Conservation (phyloP, 2,113 vertebrate species). For the Pollimyrus isidori region DNA sequence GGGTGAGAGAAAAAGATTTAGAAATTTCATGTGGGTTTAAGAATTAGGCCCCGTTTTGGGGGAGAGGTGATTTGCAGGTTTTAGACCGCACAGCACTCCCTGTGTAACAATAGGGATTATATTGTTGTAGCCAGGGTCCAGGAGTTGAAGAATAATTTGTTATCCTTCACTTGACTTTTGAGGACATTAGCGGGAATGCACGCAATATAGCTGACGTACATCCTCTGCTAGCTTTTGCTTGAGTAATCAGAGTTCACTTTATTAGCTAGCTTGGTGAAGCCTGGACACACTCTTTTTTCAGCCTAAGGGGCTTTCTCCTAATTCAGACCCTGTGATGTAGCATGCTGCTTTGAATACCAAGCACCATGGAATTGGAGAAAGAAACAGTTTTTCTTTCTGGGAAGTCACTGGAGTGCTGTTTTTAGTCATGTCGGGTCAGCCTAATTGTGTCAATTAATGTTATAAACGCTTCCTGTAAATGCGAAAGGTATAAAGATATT, state of each 20-base stretch:
- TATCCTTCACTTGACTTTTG: neutral
- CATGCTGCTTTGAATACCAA: neutral
- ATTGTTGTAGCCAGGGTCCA: conserved; percentile 23
- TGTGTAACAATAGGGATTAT: conserved; percentile 48
- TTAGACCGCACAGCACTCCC: conserved; percentile 26
- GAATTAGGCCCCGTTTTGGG: conserved; percentile 52
- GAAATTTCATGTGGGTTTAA: conserved; percentile 37
- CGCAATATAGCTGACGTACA: too few species aligned
- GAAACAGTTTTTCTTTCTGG: neutral
- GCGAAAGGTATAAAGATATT: neutral
- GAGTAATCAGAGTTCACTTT: neutral
- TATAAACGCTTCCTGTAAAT: neutral
- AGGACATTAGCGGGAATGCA: neutral
- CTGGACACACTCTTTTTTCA: neutral
- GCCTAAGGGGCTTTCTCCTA: neutral
- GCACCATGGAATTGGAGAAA: neutral
- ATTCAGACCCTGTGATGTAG: neutral
- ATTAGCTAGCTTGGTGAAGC: neutral
- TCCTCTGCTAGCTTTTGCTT: neutral
- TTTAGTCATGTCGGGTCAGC: neutral
- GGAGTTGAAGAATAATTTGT: neutral
- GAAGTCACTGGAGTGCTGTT: neutral
- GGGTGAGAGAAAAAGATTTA: conserved; percentile 53
- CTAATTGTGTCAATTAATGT: neutral
- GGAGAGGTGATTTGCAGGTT: conserved; percentile 36